phyloP scores from a whole-genome alignment of 2,113 vertebrate genomes.

The Chascanopsetta lugubris region DNA sequence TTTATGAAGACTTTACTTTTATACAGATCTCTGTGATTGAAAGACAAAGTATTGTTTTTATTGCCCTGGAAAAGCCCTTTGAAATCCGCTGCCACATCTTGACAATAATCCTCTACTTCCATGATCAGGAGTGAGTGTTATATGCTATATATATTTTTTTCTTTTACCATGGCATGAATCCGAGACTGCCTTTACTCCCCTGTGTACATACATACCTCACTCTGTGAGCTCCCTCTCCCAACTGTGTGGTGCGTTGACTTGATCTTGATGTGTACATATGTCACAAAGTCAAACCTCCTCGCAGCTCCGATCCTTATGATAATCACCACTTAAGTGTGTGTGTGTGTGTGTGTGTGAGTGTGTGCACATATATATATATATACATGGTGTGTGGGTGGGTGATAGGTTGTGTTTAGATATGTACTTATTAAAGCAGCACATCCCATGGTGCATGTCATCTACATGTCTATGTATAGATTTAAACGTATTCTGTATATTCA shows the following conservation, averaged over 20 bases:
- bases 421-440: not conserved
- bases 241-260: slow-evolving; percentile 13
- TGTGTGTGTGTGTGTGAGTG: not conserved
- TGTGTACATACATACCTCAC: not conserved
- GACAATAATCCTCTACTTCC: not conserved
- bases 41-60: no score
- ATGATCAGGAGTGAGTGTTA: not conserved
- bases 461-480: not conserved
- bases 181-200: not conserved
- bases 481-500: not conserved
- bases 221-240: not conserved
- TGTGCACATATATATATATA: not conserved
- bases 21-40: no score
- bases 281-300: slow-evolving; percentile 5
- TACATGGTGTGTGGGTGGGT: not conserved
- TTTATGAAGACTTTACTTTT: no score
- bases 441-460: not conserved
- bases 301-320: not conserved
- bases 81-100: not conserved
- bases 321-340: not conserved
- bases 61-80: no score
- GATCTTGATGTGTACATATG: not conserved
- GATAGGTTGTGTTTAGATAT: not conserved
- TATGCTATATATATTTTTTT: not conserved
- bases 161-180: not conserved